These are phyloP conservation scores for Tokudaia muenninki DNA, from an alignment of 2,797 vertebrate species.

Conservation along the genomic window DNA sequence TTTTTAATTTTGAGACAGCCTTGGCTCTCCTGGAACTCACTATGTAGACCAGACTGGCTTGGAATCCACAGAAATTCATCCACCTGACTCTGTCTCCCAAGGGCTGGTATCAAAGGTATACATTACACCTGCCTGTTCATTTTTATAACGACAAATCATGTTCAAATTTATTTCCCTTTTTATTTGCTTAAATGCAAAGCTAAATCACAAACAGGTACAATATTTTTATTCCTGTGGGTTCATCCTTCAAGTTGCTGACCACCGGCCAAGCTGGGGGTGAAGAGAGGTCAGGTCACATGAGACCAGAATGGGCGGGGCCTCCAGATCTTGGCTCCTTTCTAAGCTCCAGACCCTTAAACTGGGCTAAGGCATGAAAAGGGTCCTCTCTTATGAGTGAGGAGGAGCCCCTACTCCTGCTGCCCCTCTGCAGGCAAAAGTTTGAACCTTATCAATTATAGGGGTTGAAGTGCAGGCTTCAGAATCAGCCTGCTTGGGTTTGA, in stretches of 20 bases:
- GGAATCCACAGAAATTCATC: not conserved
- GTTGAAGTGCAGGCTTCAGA: not conserved
- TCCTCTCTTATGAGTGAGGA: not conserved
- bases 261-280: not conserved
- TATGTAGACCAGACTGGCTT: not conserved
- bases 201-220: not conserved
- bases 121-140: not conserved
- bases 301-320: not conserved
- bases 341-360: not conserved
- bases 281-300: not conserved
- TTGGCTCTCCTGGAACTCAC: not conserved
- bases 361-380: not conserved
- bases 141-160: not conserved
- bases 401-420: not conserved
- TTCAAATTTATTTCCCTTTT: not conserved
- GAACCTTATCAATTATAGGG: not conserved
- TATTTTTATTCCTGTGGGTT: not conserved
- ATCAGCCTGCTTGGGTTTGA: not conserved
- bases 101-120: not conserved
- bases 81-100: not conserved
- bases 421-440: not conserved
- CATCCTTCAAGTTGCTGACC: not conserved
- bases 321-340: not conserved
- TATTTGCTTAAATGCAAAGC: not conserved
- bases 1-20: not conserved